These are phyloP conservation scores for Palaemon carinicauda DNA, from an alignment of 1,140 invertebrate species.

Conservation along the genomic window DNA sequence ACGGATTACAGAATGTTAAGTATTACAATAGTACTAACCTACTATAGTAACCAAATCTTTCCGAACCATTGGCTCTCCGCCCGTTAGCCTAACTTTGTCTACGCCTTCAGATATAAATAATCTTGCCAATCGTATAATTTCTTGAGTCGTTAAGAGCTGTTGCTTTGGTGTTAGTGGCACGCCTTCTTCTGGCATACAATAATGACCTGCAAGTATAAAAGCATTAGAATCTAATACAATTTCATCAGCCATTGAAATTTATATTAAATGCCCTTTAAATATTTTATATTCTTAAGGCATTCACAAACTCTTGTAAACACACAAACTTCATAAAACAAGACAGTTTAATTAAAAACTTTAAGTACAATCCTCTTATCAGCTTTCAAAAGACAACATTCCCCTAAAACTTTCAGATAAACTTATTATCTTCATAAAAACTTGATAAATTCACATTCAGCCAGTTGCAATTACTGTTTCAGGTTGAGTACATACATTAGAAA, in stretches of 20 bases:
- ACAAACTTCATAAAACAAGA: no score
- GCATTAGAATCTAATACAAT: not conserved
- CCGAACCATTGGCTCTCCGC: constrained; percentile 94
- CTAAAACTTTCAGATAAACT: no score
- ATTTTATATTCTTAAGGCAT: no score
- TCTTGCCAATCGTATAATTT: constrained; percentile 81
- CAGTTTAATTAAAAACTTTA: no score
- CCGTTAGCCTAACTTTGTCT: constrained; percentile 92
- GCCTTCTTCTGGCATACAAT: constrained; percentile 97
- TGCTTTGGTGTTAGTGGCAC: constrained; percentile 80
- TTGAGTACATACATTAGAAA: no score
- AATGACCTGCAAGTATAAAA: constrained; percentile 73
- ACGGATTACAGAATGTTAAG: not conserved
- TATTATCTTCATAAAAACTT: no score
- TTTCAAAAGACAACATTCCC: no score
- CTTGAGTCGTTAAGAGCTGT: constrained; percentile 81
- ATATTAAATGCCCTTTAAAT: no score
- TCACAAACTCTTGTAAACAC: no score
- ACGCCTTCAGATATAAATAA: constrained; percentile 92
- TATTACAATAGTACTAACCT: constrained; percentile 68
- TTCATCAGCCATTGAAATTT: not conserved
- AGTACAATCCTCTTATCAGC: no score
- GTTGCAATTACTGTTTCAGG: no score
- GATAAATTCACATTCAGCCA: no score
- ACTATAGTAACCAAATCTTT: constrained; percentile 86